phyloP scores from a whole-genome alignment of 2,888 invertebrate genomes.

The Anthophora plumipes region DNA sequence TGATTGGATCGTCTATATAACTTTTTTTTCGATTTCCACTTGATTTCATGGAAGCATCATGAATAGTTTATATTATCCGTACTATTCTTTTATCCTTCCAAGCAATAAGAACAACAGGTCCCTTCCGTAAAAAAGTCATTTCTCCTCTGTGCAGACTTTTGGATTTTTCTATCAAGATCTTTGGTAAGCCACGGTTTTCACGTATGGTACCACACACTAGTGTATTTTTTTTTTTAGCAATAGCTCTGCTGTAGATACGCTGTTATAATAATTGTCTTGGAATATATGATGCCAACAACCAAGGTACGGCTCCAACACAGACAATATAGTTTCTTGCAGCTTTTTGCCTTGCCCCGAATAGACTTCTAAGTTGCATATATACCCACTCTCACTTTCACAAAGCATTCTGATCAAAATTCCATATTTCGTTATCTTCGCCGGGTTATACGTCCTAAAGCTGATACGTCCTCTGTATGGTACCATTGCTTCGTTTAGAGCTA shows the following conservation, averaged over 20 bases:
- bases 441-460: constrained; percentile 39
- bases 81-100: constrained; percentile 4
- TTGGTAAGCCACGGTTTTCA: too few relatives aligned
- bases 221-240: too few relatives aligned
- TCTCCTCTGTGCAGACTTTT: constrained; percentile 32
- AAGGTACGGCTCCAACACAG: neutral
- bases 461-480: constrained; percentile 42
- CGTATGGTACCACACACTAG: too few relatives aligned
- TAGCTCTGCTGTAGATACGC: constrained; percentile 9
- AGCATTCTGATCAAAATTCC: constrained; percentile 47
- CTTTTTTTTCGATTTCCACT: constrained; percentile 7
- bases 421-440: constrained; percentile 43
- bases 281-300: constrained; percentile 35
- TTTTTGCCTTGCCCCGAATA: constrained; percentile 39
- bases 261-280: constrained; percentile 37
- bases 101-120: neutral
- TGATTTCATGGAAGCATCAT: constrained; percentile 10
- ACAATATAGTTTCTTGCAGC: too few relatives aligned
- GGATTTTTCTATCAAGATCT: constrained; percentile 5
- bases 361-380: constrained; percentile 44
- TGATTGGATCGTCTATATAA: neutral
- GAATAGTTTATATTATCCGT: constrained; percentile 27
- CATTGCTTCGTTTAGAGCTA: constrained; percentile 43
- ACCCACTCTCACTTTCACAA: constrained; percentile 45
- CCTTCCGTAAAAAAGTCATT: constrained; percentile 29